Conservation (phyloP, 1,140 invertebrate species). For the Orius insidiosus region DNA sequence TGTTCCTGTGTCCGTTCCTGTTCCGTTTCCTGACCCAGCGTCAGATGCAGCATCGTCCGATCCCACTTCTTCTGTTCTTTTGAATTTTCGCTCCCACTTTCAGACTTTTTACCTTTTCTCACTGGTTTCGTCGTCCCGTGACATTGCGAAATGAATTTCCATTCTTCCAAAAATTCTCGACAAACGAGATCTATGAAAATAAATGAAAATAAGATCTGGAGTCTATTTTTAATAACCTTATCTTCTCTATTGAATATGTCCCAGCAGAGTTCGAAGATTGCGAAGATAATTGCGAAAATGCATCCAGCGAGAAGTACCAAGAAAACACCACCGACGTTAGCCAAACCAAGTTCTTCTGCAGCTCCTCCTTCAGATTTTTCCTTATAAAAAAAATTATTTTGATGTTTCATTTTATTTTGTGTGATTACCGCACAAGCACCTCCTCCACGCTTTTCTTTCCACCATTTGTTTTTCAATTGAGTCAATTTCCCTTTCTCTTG, state of each 20-base stretch:
- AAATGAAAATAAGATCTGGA: neutral
- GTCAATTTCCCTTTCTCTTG: slow-evolving; percentile 62
- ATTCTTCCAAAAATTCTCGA: slow-evolving; percentile 48
- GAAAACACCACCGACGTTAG: slow-evolving; percentile 80
- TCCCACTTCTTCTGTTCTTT: too few species aligned
- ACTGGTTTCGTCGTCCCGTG: slow-evolving; percentile 48
- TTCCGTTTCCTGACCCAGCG: too few species aligned
- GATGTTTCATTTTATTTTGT: too few species aligned
- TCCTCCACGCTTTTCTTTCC: slow-evolving; percentile 59
- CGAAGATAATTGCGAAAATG: slow-evolving; percentile 22
- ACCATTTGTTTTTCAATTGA: slow-evolving; percentile 77
- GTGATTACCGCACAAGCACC: slow-evolving; percentile 46
- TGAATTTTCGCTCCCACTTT: too few species aligned
- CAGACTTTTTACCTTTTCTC: slow-evolving; percentile 11
- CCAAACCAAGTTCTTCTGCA: slow-evolving; percentile 45
- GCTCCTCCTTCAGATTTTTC: slow-evolving; percentile 20
- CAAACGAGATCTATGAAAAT: slow-evolving; percentile 43
- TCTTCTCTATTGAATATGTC: slow-evolving; percentile 25
- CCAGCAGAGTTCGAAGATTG: slow-evolving; percentile 14
- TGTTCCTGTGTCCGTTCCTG: too few species aligned
- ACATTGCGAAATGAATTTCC: slow-evolving; percentile 57
- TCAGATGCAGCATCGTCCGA: too few species aligned
- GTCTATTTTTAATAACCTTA: slow-evolving; percentile 28
- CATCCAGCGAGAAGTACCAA: slow-evolving; percentile 43
- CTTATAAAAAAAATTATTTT: neutral